These are phyloP conservation scores for Augiades crinisus DNA, from an alignment of 2,888 invertebrate genomes.

Conservation along the genomic window DNA sequence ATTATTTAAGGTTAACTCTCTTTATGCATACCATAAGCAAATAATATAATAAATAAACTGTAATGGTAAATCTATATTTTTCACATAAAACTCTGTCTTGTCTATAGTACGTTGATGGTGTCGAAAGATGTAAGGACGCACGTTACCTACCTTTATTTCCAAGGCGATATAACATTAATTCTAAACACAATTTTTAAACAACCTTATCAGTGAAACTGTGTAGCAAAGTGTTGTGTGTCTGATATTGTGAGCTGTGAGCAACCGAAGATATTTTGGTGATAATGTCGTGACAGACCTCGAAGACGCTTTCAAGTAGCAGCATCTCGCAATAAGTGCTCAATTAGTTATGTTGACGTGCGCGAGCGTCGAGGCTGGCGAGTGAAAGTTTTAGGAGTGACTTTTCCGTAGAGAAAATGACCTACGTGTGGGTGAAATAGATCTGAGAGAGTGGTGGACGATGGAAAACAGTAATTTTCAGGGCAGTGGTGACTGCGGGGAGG, in stretches of 20 bases:
- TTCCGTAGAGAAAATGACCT: slow-evolving; percentile 51
- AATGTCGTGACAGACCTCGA: slow-evolving; percentile 6
- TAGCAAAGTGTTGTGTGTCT: slow-evolving; percentile 2
- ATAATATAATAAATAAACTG: slow-evolving; percentile 8
- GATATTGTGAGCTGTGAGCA: background rate
- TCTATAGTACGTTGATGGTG: slow-evolving; percentile 47
- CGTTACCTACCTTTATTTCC: slow-evolving; percentile 45
- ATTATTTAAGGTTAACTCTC: no score
- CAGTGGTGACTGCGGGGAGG: slow-evolving; percentile 68
- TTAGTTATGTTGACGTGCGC: slow-evolving; percentile 67
- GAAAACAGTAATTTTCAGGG: slow-evolving; percentile 65
- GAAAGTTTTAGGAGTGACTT: slow-evolving; percentile 55
- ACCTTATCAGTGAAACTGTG: background rate
- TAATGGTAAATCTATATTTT: slow-evolving; percentile 53
- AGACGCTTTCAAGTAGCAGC: slow-evolving; percentile 41
- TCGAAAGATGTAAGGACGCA: slow-evolving; percentile 48
- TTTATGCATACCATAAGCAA: background rate
- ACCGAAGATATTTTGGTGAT: background rate
- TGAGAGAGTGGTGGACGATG: slow-evolving; percentile 48
- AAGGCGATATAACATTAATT: slow-evolving; percentile 32
- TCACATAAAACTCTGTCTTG: slow-evolving; percentile 38
- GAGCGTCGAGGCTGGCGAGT: slow-evolving; percentile 54
- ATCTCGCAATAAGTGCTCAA: slow-evolving; percentile 53
- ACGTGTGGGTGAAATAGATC: slow-evolving; percentile 42
- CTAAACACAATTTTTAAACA: background rate